Percentiles rank a stretch among this genome's conserved stretches.
Evolutionary conservation across 2,797 vertebrate genomes (phyloP).

Genomic region (Gallinago nigripennis): DNA sequence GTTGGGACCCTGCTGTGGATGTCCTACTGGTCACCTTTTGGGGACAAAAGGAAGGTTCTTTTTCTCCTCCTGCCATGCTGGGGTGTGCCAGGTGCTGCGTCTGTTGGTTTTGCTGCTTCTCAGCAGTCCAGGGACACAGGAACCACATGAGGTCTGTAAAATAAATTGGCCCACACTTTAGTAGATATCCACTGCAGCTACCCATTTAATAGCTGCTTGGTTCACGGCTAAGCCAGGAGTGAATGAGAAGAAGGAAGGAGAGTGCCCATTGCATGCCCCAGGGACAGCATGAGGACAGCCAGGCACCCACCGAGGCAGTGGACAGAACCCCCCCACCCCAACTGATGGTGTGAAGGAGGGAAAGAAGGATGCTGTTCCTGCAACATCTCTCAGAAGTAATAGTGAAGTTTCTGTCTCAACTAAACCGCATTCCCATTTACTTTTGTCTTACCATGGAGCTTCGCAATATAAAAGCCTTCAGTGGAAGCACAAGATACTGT

Average conservation of each 20-base stretch:
- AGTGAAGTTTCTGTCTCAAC: neutral
- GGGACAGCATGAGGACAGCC: rapidly evolving
- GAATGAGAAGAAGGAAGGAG: neutral
- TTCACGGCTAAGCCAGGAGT: neutral
- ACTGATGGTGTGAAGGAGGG: rapidly evolving
- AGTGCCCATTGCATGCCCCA: rapidly evolving
- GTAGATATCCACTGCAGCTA: too few species aligned
- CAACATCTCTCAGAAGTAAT: neutral
- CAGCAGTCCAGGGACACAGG: neutral
- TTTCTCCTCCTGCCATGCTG: rapidly evolving
- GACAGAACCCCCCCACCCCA: rapidly evolving
- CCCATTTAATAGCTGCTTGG: neutral
- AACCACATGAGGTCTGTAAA: neutral
- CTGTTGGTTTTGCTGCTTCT: neutral
- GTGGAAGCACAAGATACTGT: neutral
- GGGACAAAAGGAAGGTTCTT: neutral
- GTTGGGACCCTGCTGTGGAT: neutral
- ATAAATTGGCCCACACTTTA: neutral
- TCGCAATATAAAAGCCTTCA: neutral
- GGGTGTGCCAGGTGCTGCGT: neutral
- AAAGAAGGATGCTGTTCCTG: neutral
- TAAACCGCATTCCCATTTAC: neutral
- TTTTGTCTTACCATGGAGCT: neutral
- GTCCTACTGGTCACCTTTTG: neutral
- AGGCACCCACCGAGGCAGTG: rapidly evolving